A percentile compares a stretch with the other conserved stretches of the same genome.
Conservation (phyloP, 2,797 vertebrate genomes). For the Siniperca undulata region DNA sequence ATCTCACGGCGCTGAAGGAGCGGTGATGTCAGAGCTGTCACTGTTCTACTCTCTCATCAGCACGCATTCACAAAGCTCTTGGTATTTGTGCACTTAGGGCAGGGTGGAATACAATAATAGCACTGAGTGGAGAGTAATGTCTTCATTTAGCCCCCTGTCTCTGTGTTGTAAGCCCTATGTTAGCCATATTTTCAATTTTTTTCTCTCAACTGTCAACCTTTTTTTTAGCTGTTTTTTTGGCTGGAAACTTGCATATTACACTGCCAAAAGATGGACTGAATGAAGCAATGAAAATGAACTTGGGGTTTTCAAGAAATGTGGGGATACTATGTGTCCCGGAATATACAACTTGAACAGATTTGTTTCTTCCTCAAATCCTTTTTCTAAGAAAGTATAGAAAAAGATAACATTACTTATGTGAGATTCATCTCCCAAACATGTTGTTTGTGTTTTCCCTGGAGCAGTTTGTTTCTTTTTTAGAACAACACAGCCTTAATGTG, state of each 20-base stretch:
- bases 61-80: slow-evolving; percentile 52
- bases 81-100: slow-evolving; percentile 40
- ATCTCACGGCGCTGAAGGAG: slow-evolving; percentile 32
- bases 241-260: neutral
- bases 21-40: slow-evolving; percentile 71
- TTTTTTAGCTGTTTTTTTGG: neutral
- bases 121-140: slow-evolving; percentile 26
- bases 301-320: slow-evolving; percentile 33
- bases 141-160: slow-evolving; percentile 23
- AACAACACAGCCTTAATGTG: neutral
- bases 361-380: neutral
- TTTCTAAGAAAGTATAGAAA: neutral
- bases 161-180: neutral
- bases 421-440: slow-evolving; percentile 5
- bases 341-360: neutral
- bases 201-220: neutral
- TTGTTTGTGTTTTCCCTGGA: slow-evolving; percentile 13
- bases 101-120: slow-evolving; percentile 31
- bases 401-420: neutral
- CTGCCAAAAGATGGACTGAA: slow-evolving; percentile 4
- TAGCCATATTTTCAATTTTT: neutral
- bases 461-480: slow-evolving; percentile 10
- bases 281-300: slow-evolving; percentile 2
- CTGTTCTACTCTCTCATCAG: slow-evolving; percentile 53
- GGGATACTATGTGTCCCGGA: neutral